These are phyloP conservation scores for Drosophila algonquin DNA, from an alignment of 2,888 invertebrate genomes.

Conservation along the genomic window DNA sequence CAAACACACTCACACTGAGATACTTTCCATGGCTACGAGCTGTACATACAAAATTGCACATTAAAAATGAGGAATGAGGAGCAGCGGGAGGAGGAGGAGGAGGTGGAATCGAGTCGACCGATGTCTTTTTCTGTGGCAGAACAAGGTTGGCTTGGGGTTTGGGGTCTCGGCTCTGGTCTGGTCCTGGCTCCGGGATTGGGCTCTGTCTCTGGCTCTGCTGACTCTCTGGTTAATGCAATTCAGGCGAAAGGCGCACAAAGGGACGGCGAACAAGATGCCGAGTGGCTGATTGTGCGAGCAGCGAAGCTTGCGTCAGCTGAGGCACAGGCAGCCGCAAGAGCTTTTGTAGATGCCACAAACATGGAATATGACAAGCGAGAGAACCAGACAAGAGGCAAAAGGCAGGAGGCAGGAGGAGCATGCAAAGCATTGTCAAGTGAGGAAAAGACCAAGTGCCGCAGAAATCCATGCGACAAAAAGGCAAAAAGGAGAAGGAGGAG, in stretches of 20 bases:
- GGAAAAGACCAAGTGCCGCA: constrained; percentile 64
- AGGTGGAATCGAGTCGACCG: constrained; percentile 43
- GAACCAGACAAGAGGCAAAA: constrained; percentile 28
- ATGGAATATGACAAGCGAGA: constrained; percentile 77
- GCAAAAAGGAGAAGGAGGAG: constrained; percentile 41
- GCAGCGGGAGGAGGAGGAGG: constrained; percentile 21
- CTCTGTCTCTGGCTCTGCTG: neutral
- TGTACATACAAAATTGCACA: constrained; percentile 68
- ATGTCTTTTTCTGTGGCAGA: constrained; percentile 70
- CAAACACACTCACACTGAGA: constrained; percentile 59
- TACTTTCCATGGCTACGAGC: constrained; percentile 45
- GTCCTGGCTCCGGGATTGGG: constrained; percentile 13
- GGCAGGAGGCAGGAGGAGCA: constrained; percentile 26
- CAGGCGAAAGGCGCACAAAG: constrained; percentile 79
- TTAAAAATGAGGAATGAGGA: constrained; percentile 72
- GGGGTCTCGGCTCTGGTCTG: constrained; percentile 15
- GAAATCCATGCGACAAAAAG: constrained; percentile 70
- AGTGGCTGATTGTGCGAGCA: constrained; percentile 73
- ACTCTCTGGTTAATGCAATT: constrained; percentile 68
- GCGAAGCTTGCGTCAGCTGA: constrained; percentile 36
- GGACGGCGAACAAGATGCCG: constrained; percentile 80
- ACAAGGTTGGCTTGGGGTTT: constrained; percentile 63
- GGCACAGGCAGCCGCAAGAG: constrained; percentile 54
- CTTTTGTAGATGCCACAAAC: constrained; percentile 77
- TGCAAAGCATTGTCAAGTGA: constrained; percentile 78